These are phyloP conservation scores for Globodera ellingtonae DNA, from an alignment of 1,140 invertebrate species.

Conservation along the genomic window DNA sequence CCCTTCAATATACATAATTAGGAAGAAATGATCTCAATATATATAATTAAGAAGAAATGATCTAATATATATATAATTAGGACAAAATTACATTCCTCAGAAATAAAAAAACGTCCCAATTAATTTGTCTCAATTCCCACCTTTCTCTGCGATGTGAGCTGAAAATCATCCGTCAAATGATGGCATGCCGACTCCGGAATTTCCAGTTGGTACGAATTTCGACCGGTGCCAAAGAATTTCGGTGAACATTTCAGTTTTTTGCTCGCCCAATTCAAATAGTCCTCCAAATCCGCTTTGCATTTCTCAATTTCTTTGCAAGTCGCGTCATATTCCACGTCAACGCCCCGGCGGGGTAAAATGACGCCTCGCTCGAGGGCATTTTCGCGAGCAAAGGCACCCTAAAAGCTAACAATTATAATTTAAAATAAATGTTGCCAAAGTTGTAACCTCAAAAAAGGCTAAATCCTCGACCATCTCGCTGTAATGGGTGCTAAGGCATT, in stretches of 20 bases:
- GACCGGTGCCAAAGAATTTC: slow-evolving; percentile 80
- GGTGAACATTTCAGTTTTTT: slow-evolving; percentile 76
- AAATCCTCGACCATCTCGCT: slow-evolving; percentile 77
- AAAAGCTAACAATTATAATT: slow-evolving; percentile 46
- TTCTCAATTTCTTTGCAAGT: slow-evolving; percentile 73
- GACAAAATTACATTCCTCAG: too few relatives aligned
- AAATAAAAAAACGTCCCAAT: background rate
- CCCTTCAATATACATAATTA: slow-evolving; percentile 27
- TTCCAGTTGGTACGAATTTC: slow-evolving; percentile 90
- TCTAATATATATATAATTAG: too few relatives aligned
- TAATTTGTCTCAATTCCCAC: slow-evolving; percentile 14
- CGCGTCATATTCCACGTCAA: slow-evolving; percentile 85
- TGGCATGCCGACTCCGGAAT: slow-evolving; percentile 77
- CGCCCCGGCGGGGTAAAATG: slow-evolving; percentile 80
- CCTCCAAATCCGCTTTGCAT: slow-evolving; percentile 74
- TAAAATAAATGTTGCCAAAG: slow-evolving; percentile 18
- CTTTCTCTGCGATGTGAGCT: slow-evolving; percentile 74
- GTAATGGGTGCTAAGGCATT: slow-evolving; percentile 74
- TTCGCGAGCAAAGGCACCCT: slow-evolving; percentile 80
- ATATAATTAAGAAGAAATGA: too few relatives aligned
- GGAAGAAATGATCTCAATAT: slow-evolving; percentile 3
- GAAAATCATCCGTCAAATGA: slow-evolving; percentile 69
- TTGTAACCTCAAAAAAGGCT: slow-evolving; percentile 74
- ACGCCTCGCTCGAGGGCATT: slow-evolving; percentile 80
- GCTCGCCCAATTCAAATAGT: slow-evolving; percentile 77